Evolutionary conservation across 1,140 invertebrate species (phyloP).

Genomic region (Trichoplusia ni): DNA sequence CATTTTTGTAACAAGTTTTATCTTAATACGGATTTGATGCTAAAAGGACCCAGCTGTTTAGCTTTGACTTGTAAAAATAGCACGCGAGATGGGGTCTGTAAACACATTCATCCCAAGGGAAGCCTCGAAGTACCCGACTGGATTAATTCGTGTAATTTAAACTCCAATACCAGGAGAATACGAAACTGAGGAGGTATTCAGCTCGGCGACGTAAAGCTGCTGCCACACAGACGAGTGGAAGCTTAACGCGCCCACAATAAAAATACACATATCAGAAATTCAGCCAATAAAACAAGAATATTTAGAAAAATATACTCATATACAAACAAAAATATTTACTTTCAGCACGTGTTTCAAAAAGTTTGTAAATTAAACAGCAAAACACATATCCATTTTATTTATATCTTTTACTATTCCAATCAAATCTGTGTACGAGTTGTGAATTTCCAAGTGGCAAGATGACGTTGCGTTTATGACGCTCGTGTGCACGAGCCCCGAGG

Average conservation of each 20-base stretch:
- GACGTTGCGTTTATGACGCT: slow-evolving; percentile 45
- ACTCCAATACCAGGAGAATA: slow-evolving; percentile 74
- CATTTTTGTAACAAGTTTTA: not conserved
- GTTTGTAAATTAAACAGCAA: slow-evolving; percentile 8
- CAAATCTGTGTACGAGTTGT: slow-evolving; percentile 14
- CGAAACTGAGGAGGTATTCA: slow-evolving; percentile 64
- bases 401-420: slow-evolving; percentile 25
- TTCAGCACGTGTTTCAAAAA: not conserved
- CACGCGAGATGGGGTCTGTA: slow-evolving; percentile 43
- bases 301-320: not conserved
- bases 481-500: slow-evolving; percentile 50
- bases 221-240: slow-evolving; percentile 5
- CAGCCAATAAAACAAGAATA: not conserved
- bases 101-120: slow-evolving; percentile 34
- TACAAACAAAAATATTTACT: slow-evolving; percentile 7
- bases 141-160: slow-evolving; percentile 78
- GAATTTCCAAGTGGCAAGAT: slow-evolving; percentile 27
- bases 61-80: slow-evolving; percentile 38
- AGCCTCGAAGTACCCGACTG: slow-evolving; percentile 54
- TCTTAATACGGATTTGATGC: not conserved
- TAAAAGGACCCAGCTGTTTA: not conserved
- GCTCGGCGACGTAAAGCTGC: slow-evolving; percentile 24
- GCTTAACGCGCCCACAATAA: not conserved
- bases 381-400: slow-evolving; percentile 14
- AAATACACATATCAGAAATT: not conserved